Conservation (phyloP, 1,140 invertebrate species). For the Trachelipus rathkii region DNA sequence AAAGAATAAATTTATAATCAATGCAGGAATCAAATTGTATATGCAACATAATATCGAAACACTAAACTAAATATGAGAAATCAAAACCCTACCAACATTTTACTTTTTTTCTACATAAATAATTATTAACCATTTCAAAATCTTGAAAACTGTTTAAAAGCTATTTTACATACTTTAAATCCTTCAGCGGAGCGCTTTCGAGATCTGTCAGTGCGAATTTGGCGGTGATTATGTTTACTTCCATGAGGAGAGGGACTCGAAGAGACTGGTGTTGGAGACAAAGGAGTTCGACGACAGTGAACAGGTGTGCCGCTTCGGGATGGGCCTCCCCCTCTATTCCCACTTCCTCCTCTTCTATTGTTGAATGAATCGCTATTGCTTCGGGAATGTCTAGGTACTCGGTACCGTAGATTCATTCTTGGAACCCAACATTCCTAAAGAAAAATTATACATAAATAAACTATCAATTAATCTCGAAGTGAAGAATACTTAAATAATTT, state of each 20-base stretch:
- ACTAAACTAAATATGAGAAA: too few relatives aligned
- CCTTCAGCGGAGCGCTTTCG: neutral
- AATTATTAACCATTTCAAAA: too few relatives aligned
- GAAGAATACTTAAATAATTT: too few relatives aligned
- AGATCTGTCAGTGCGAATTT: neutral
- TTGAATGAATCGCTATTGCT: slow-evolving; percentile 38
- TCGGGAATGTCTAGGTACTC: slow-evolving; percentile 34
- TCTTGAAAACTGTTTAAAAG: too few relatives aligned
- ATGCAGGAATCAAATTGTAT: too few relatives aligned
- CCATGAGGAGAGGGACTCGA: neutral
- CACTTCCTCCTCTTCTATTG: slow-evolving; percentile 36
- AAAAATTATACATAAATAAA: too few relatives aligned
- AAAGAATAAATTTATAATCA: too few relatives aligned
- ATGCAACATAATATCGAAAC: too few relatives aligned
- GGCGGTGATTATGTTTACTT: neutral
- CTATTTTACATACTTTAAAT: neutral
- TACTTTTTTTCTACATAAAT: too few relatives aligned
- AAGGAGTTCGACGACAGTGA: neutral
- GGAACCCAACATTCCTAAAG: slow-evolving; percentile 31
- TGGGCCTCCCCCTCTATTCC: slow-evolving; percentile 26
- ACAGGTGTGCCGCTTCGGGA: neutral
- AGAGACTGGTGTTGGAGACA: neutral
- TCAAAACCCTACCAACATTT: too few relatives aligned
- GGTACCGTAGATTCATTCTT: slow-evolving; percentile 43
- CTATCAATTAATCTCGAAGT: too few relatives aligned